phyloP scores from a whole-genome alignment of 2,888 invertebrate genomes.

The Altica lythri region DNA sequence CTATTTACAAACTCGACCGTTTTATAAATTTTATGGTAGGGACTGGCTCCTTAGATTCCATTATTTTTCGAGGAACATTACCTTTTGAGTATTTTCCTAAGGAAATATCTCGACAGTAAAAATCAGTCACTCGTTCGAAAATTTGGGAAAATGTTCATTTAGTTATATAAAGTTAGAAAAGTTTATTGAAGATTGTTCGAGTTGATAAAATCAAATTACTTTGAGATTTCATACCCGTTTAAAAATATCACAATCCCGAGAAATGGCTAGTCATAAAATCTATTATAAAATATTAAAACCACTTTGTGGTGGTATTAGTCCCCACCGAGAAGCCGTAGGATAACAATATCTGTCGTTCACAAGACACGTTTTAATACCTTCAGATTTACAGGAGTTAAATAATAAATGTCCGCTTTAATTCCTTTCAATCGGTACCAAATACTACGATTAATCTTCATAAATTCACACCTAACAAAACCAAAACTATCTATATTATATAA shows the following conservation, averaged over 20 bases:
- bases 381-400: too few species aligned
- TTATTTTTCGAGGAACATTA: constrained; percentile 26
- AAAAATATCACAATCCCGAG: constrained; percentile 15
- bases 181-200: constrained; percentile 21
- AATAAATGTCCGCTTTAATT: too few species aligned
- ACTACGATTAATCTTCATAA: too few species aligned
- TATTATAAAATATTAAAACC: constrained; percentile 21
- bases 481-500: too few species aligned
- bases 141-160: constrained; percentile 24
- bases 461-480: too few species aligned
- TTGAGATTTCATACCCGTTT: constrained; percentile 18
- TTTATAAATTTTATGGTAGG: constrained; percentile 25
- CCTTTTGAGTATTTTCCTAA: constrained; percentile 25
- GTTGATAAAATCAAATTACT: constrained; percentile 25
- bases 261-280: constrained; percentile 14
- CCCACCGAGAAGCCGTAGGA: neutral
- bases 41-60: constrained; percentile 21
- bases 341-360: constrained; percentile 8
- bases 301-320: constrained; percentile 10
- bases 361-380: constrained; percentile 10
- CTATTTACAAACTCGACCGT: constrained; percentile 31
- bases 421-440: too few species aligned
- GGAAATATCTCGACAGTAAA: constrained; percentile 22
- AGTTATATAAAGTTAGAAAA: constrained; percentile 20
- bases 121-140: constrained; percentile 24